Evolutionary conservation across 2,113 vertebrate genomes (phyloP).

Genomic region (Zosterops lateralis): DNA sequence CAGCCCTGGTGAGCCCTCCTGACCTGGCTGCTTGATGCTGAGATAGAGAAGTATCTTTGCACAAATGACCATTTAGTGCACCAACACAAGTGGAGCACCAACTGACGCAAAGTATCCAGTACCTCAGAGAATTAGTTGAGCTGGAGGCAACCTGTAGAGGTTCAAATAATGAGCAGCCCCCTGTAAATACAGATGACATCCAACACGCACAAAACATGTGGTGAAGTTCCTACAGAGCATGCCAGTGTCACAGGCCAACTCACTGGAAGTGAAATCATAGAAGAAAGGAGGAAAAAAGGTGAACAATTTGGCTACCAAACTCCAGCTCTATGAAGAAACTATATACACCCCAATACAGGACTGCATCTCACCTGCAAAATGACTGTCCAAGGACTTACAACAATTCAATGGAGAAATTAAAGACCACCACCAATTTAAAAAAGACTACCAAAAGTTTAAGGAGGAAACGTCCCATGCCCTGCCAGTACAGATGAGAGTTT

Average conservation of each 20-base stretch:
- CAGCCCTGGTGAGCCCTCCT: not conserved
- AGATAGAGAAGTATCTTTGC: not conserved
- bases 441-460: not conserved
- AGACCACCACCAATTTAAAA: not conserved
- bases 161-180: not conserved
- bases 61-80: not conserved
- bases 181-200: not conserved
- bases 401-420: not conserved
- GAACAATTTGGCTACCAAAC: not conserved
- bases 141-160: not conserved
- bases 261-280: not conserved
- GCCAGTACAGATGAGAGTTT: not conserved
- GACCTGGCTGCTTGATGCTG: not conserved
- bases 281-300: not conserved
- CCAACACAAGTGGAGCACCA: not conserved
- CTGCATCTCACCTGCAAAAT: not conserved
- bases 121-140: not conserved
- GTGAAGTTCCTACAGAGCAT: not conserved
- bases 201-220: not conserved
- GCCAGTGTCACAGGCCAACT: not conserved
- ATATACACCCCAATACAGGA: not conserved
- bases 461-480: not conserved
- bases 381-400: not conserved
- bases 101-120: not conserved
- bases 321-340: not conserved